Base-by-base conservation (phyloP, 1,140 invertebrate species). In the Cheumatopsyche charites region DNA sequence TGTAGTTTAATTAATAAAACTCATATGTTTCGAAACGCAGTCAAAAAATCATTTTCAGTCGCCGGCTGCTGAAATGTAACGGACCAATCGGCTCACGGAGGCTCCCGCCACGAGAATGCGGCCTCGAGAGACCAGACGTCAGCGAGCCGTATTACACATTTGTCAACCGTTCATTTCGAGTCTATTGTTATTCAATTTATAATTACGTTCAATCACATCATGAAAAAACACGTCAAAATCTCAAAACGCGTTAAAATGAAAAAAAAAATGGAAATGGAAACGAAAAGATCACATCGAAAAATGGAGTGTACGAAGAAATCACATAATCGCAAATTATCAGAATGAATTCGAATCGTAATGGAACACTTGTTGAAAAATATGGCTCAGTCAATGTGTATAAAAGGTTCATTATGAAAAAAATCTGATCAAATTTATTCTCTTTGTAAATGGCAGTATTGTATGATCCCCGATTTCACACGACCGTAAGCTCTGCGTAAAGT, bases 1-100 rank as follows among this genome's bases (percentile, higher is more conserved):
- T 47, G 58, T 65, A 66, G n/a, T 25, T n/a, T 47, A 47, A 1
- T 17, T 45, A 66, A 66, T 43, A 66, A 42, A 66, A 66, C 36
- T 63, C 63, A 45, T 66, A 66, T 66, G 63, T 66, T 45, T 47
- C 21, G 43, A 66, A 58, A 66, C 43, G 42, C 63, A 66, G 63
- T 66, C 63, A 47, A 66, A 66, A 47, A 66, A n/a, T 42, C 47
- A 66, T 66, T 66, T 66, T 66, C 63, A 66, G 63, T 66, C 63
- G 47, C 63, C 63, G 21, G n/a, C 43, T 66, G 29, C 62, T 42
- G n/a, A 63, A 21, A 36, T 9, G 29, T 42, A 62, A 36, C 25
- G 25, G 58, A 62, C 23, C 23, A 3, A n/a, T n/a, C 29, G 29
- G 29, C 29, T 36, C 29, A 9, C 29, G 29, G 9, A 36, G 29